Evolutionary conservation across 2,113 vertebrate genomes (phyloP).

Genomic region (Amblyopsis rosae): DNA sequence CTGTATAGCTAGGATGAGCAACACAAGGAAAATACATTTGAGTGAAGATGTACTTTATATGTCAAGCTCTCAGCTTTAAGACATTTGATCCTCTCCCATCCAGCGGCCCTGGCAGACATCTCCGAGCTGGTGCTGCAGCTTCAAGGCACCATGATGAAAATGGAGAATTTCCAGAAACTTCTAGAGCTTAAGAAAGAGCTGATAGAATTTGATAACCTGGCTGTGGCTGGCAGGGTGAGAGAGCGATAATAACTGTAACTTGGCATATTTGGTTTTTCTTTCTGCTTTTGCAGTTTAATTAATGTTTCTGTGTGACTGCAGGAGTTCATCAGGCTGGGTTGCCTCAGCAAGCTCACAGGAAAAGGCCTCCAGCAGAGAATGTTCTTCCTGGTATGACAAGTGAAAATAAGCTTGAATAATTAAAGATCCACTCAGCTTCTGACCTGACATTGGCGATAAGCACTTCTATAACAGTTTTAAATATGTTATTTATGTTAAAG

Average conservation of each 20-base stretch:
- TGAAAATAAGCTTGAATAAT: too few relatives aligned
- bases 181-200: constrained; percentile 95
- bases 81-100: background rate
- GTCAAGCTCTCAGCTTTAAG: background rate
- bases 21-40: too few relatives aligned
- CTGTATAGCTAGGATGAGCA: too few relatives aligned
- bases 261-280: background rate
- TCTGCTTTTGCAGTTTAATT: background rate
- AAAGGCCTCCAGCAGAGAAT: constrained; percentile 97
- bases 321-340: constrained; percentile 97
- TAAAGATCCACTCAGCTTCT: too few relatives aligned
- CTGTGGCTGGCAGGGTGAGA: constrained; percentile 84
- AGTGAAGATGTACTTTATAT: background rate
- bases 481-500: too few relatives aligned
- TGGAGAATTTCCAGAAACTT: constrained; percentile 98
- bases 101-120: constrained; percentile 92
- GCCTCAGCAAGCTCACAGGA: constrained; percentile 95
- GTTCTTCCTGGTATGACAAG: constrained; percentile 90
- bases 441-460: too few relatives aligned
- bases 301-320: constrained; percentile 56
- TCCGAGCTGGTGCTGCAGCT: constrained; percentile 91
- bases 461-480: too few relatives aligned
- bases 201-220: constrained; percentile 88
- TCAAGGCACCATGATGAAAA: constrained; percentile 93
- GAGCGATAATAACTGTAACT: background rate